Conservation (phyloP, 2,113 vertebrate genomes). For the Redunca redunca region DNA sequence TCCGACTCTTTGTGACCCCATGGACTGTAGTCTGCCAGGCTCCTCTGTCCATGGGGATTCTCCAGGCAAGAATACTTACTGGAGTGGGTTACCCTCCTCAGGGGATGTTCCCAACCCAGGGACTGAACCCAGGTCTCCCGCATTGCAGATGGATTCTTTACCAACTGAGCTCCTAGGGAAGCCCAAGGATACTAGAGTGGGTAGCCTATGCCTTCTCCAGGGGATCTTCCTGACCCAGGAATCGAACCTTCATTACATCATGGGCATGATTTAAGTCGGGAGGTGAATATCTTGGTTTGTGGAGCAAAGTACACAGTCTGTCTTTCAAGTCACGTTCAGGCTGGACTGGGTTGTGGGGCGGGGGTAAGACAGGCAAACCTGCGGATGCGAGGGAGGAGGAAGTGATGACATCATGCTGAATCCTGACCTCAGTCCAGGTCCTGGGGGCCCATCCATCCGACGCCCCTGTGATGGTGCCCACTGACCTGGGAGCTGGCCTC, state of each 20-base stretch:
- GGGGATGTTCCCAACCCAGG: neutral
- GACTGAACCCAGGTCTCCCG: neutral
- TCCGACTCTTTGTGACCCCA: neutral
- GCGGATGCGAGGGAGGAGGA: rapidly evolving
- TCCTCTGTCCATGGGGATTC: neutral
- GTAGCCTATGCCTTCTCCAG: neutral
- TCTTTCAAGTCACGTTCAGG: neutral
- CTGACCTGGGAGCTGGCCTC: neutral
- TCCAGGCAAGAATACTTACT: neutral
- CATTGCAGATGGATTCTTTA: neutral
- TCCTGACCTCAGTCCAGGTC: neutral
- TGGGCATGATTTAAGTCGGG: neutral
- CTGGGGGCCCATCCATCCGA: rapidly evolving
- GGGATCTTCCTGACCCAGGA: neutral
- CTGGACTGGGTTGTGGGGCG: rapidly evolving
- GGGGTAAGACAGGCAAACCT: neutral
- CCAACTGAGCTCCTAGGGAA: neutral
- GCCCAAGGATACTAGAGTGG: neutral
- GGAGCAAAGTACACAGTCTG: neutral
- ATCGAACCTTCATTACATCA: neutral
- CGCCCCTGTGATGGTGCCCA: rapidly evolving
- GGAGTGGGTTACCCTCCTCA: neutral
- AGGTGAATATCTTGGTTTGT: neutral
- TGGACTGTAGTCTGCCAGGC: neutral
- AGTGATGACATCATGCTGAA: neutral